Percentiles rank a stretch among this genome's conserved stretches.
These are phyloP conservation scores for Ciconia nigra DNA, from an alignment of 2,797 vertebrate genomes.

Conservation along the genomic window DNA sequence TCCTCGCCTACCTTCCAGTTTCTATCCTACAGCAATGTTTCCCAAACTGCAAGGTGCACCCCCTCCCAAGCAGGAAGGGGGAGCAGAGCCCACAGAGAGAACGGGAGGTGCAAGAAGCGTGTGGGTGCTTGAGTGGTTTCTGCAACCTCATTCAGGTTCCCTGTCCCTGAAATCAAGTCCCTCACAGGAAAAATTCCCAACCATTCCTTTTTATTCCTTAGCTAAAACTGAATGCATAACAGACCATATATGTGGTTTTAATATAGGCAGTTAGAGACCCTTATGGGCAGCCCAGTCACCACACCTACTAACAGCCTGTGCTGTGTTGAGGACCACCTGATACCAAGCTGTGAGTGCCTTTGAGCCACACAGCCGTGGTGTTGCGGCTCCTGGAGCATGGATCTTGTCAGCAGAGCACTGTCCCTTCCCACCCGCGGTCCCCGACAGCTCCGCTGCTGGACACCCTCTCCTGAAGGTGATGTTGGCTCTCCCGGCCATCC, in stretches of 20 bases:
- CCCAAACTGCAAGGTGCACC: neutral
- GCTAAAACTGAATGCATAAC: neutral
- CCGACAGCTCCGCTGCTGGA: neutral
- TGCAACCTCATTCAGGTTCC: neutral
- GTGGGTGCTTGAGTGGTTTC: neutral
- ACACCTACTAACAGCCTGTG: neutral
- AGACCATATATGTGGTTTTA: neutral
- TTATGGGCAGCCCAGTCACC: neutral
- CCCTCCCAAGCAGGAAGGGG: neutral
- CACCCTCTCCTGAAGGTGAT: neutral
- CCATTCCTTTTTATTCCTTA: neutral
- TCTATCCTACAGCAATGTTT: neutral
- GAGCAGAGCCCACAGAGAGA: neutral
- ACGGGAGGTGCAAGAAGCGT: neutral
- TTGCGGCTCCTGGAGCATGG: rapidly evolving
- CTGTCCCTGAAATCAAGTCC: neutral
- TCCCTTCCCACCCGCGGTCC: neutral
- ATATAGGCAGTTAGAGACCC: neutral
- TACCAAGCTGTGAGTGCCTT: neutral
- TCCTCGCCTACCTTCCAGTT: neutral
- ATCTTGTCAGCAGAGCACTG: neutral
- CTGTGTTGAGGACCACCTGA: neutral
- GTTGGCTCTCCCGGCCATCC: neutral
- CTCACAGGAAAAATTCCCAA: neutral
- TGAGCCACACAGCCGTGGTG: neutral